Base-by-base conservation (phyloP, 2,888 invertebrate genomes). In the Mythimna impura region DNA sequence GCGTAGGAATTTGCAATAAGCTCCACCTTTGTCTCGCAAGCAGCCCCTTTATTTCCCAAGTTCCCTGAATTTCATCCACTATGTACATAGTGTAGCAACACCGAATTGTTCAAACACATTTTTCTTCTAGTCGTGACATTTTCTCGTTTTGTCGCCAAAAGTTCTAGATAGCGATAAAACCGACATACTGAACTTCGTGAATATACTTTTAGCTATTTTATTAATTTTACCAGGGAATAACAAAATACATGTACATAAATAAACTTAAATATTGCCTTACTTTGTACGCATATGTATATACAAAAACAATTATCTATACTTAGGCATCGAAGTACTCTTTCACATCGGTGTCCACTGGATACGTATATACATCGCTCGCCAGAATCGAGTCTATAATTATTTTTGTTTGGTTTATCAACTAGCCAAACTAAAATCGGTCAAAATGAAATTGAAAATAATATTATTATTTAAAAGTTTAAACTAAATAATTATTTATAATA, bases 1-100 rank as follows among this genome's bases (percentile, higher is more conserved):
- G 90, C 92, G 89, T 78, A 87, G 94, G 95, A 95, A 95, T 95
- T 94, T 92, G 94, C 95, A 96, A 96, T 96, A 96, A 95, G 93
- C 93, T 89, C 89, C 88, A 93, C 94, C 94, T 94, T 94, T 94
- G 93, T 93, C 93, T 93, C 91, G 86, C 82, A 89, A 90, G 90
- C 89, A 84, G 85, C 87, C 90, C 91, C 91, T 91, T 92, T 94
- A 93, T 93, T 93, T 93, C 91, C 92, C 89, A 91, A 93, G 93
- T 93, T 94, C 93, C 93, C 89, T 92, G 93, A 93, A 94, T 94
- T 94, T 93, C 91, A 92, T 91, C 90, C 91, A 90, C 90, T 91
- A 90, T 90, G 90, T 90, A 92, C 89, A 87, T 88, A 89, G 85
- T 86, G 84, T 86, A 86, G 85, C 82, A 87, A 89, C 88, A 88